A percentile compares a stretch with the other conserved stretches of the same genome.
Evolutionary conservation across 2,797 vertebrate genomes (phyloP).

Genomic region (Ceryle rudis): DNA sequence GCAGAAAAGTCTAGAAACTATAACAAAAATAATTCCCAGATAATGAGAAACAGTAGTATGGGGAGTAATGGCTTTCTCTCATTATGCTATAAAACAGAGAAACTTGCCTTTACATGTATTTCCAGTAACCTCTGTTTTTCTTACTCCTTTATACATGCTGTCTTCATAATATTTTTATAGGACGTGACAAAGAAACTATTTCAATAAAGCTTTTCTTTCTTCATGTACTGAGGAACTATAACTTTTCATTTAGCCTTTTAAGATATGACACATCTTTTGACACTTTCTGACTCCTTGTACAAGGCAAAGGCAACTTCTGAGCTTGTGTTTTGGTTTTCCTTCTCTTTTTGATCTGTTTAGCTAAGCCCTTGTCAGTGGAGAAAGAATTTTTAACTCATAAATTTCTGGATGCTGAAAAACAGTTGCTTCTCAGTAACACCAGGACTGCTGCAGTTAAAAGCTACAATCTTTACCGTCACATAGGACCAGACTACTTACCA

Average conservation of each 20-base stretch:
- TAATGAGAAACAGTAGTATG: conserved; percentile 5
- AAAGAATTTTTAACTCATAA: conserved; percentile 57
- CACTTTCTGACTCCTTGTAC: conserved; percentile 52
- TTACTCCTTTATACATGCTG: conserved; percentile 36
- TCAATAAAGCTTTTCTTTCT: conserved; percentile 55
- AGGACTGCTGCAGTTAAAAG: background rate
- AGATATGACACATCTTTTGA: conserved; percentile 59
- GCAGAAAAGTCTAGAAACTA: conserved; percentile 19
- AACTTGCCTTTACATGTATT: conserved; percentile 45
- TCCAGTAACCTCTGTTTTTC: conserved; percentile 53
- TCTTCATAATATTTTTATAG: conserved; percentile 71
- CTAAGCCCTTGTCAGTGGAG: conserved; percentile 36
- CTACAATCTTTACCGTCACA: background rate
- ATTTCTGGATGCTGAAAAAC: conserved; percentile 41
- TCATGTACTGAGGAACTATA: conserved; percentile 55
- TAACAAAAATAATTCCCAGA: background rate
- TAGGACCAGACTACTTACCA: background rate
- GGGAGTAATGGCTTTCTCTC: background rate
- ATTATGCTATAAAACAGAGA: conserved; percentile 6
- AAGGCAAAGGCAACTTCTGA: conserved; percentile 55
- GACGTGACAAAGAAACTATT: conserved; percentile 45
- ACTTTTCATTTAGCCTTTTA: conserved; percentile 70
- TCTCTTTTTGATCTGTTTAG: conserved; percentile 62
- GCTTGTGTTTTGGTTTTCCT: conserved; percentile 59
- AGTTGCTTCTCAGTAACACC: background rate